These are phyloP conservation scores for Paracentrotus lividus DNA, from an alignment of 53 echinoderm and acorn worm genomes.

Conservation along the genomic window DNA sequence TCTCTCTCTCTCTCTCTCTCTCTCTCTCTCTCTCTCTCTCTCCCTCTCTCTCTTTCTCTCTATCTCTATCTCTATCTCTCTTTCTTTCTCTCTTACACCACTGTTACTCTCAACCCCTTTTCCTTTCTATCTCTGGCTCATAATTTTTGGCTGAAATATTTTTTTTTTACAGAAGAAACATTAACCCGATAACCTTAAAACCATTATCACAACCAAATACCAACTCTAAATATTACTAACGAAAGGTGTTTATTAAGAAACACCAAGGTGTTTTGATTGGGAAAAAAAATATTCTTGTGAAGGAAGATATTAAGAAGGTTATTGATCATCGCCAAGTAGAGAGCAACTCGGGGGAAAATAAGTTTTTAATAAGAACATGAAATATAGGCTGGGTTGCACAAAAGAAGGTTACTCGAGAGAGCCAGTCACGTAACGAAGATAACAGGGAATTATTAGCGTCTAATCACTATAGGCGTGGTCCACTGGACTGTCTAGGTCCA, in stretches of 20 bases:
- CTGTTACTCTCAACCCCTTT: background rate
- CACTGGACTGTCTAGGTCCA: background rate
- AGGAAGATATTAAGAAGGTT: no score
- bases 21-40: background rate
- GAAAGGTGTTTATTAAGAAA: no score
- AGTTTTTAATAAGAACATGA: background rate
- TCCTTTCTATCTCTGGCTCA: background rate
- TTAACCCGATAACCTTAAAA: no score
- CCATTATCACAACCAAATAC: no score
- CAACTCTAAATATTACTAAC: no score
- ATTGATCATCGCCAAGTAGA: no score
- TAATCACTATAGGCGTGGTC: constrained; percentile 16
- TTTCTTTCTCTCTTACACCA: background rate
- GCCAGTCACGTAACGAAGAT: constrained; percentile 53
- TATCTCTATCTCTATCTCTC: background rate
- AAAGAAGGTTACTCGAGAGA: constrained; percentile 4
- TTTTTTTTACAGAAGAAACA: no score
- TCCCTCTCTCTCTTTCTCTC: background rate
- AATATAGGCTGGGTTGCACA: background rate
- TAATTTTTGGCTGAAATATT: background rate
- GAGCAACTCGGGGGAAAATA: background rate
- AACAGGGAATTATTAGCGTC: constrained; percentile 26
- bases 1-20: background rate
- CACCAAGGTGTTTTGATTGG: no score
- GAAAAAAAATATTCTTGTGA: no score